Conservation (phyloP, 2,113 vertebrate species). For the Glareola pratincola region DNA sequence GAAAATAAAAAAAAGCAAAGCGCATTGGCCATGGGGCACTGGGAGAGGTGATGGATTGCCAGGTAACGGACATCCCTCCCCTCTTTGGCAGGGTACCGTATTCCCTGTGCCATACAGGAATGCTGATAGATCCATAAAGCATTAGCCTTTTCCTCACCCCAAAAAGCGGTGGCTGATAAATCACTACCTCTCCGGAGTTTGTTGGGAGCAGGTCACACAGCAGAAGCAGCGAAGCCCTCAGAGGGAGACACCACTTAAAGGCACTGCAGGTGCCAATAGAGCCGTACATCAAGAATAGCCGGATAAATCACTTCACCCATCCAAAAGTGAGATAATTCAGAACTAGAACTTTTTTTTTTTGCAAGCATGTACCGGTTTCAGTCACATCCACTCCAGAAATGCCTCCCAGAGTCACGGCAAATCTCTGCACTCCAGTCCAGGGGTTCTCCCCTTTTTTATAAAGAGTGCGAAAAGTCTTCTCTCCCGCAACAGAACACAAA, state of each 20-base stretch:
- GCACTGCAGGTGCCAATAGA: background rate
- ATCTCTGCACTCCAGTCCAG: background rate
- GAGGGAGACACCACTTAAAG: background rate
- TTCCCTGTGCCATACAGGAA: background rate
- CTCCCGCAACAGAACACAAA: background rate
- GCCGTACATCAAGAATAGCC: background rate
- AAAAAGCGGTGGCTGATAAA: conserved; percentile 43
- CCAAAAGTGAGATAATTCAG: background rate
- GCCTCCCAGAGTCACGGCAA: background rate
- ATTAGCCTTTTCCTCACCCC: conserved; percentile 40
- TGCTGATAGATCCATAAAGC: conserved; percentile 16
- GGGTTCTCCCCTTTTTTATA: background rate
- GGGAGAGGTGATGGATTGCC: conserved; percentile 2
- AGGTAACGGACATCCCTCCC: conserved; percentile 1
- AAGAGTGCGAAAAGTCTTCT: background rate
- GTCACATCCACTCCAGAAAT: background rate
- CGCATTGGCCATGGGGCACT: background rate
- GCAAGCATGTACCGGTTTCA: background rate
- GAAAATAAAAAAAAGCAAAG: conserved; percentile 9
- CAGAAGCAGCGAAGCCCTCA: conserved; percentile 7
- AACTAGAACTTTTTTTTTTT: background rate
- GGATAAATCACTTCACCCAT: background rate
- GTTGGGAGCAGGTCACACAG: background rate
- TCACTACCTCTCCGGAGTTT: background rate
- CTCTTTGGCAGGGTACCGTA: conserved; percentile 17